Conservation (phyloP, 2,888 invertebrate species). For the Apodemia duryi region DNA sequence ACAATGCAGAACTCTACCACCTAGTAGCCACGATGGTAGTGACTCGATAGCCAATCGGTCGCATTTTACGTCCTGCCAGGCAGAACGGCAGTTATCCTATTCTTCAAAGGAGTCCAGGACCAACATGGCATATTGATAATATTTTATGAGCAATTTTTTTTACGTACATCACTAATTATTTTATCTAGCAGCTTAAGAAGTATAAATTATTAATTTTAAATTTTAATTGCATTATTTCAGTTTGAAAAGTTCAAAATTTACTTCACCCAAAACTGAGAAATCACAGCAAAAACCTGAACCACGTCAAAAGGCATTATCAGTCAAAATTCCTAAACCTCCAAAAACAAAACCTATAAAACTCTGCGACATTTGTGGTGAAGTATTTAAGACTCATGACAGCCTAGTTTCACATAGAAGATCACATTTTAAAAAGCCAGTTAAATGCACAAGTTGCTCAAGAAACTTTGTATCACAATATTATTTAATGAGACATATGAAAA, state of each 20-base stretch:
- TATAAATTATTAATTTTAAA: not conserved
- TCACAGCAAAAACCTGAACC: slow-evolving; percentile 19
- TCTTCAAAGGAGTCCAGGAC: no score
- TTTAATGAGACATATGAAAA: slow-evolving; percentile 54
- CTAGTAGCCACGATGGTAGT: no score
- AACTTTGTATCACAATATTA: slow-evolving; percentile 49
- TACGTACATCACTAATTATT: not conserved
- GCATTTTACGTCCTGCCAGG: no score
- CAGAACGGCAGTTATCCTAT: no score
- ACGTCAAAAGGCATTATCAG: slow-evolving; percentile 30
- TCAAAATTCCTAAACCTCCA: slow-evolving; percentile 35
- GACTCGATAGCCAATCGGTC: no score
- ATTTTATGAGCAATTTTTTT: not conserved
- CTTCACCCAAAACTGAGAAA: slow-evolving; percentile 30
- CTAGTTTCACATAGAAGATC: slow-evolving; percentile 49
- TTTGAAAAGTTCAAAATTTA: slow-evolving; percentile 39
- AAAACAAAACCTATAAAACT: slow-evolving; percentile 43
- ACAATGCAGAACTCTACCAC: no score
- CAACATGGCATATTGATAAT: not conserved
- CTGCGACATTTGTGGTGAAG: slow-evolving; percentile 61
- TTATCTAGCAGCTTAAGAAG: no score
- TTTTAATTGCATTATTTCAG: slow-evolving; percentile 38
- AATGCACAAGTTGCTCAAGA: slow-evolving; percentile 57
- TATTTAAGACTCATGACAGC: slow-evolving; percentile 48
- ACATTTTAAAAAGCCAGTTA: slow-evolving; percentile 46